Percentiles rank a stretch among this genome's conserved stretches.
These are phyloP conservation scores for Myopa tessellatipennis DNA, from an alignment of 2,888 invertebrate species.

Conservation along the genomic window DNA sequence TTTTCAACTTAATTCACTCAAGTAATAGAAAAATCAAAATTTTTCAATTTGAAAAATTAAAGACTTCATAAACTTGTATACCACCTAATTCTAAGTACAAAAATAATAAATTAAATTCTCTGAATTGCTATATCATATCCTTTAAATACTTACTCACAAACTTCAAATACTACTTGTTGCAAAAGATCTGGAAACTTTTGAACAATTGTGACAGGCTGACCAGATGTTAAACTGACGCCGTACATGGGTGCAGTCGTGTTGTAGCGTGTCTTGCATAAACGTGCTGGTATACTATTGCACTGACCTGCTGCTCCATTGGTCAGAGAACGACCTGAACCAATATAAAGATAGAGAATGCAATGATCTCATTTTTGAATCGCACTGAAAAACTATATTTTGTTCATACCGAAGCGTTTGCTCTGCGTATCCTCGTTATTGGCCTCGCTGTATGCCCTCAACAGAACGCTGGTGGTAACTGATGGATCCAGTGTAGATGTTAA, in stretches of 20 bases:
- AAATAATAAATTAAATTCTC: no score
- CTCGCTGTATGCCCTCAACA: constrained; percentile 73
- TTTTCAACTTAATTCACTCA: no score
- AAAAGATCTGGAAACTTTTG: constrained; percentile 93
- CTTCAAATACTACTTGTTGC: constrained; percentile 93
- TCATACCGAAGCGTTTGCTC: constrained; percentile 69
- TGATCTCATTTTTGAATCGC: background rate
- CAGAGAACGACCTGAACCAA: constrained; percentile 65
- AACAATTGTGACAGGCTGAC: constrained; percentile 92
- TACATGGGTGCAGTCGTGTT: constrained; percentile 96
- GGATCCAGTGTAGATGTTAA: constrained; percentile 79
- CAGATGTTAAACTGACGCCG: constrained; percentile 92
- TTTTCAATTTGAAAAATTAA: background rate
- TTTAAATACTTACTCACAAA: constrained; percentile 82
- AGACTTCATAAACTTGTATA: background rate
- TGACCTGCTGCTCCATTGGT: constrained; percentile 61
- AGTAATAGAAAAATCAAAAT: no score
- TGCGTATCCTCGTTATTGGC: constrained; percentile 70
- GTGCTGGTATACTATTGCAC: constrained; percentile 74
- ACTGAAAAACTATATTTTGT: no score
- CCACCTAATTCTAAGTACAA: no score
- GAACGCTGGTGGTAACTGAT: constrained; percentile 77
- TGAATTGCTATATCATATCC: no score
- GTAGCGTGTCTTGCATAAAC: constrained; percentile 88
- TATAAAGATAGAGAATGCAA: background rate